Percentiles rank a stretch among this genome's conserved stretches.
Evolutionary conservation across 2,113 vertebrate species (phyloP).

Genomic region (Sarotherodon lohbergeri): DNA sequence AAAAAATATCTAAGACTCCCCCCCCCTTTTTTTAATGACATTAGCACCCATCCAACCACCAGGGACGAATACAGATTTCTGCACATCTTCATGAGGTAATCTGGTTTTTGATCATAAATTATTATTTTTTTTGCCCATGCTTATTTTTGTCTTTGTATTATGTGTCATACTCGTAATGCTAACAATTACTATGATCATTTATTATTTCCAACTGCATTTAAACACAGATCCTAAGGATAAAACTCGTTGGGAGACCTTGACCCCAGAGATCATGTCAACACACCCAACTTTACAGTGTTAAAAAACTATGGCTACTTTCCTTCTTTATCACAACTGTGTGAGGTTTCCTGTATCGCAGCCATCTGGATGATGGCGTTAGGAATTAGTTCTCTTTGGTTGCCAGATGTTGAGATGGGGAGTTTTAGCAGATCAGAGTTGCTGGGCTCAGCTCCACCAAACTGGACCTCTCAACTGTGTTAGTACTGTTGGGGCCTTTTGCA

Average conservation of each 20-base stretch:
- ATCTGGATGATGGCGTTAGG: rapidly evolving
- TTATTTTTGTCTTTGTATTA: neutral
- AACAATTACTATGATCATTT: neutral
- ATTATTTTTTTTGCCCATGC: neutral
- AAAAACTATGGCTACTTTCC: neutral
- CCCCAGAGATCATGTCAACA: neutral
- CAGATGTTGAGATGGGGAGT: neutral
- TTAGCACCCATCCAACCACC: rapidly evolving
- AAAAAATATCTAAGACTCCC: neutral
- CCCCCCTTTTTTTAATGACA: neutral
- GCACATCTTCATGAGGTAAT: neutral
- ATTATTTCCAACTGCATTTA: neutral
- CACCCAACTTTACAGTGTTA: neutral
- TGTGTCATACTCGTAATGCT: neutral
- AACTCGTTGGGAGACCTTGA: neutral
- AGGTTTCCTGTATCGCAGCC: neutral
- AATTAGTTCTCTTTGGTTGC: neutral
- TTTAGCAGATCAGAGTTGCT: neutral
- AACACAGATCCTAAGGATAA: neutral
- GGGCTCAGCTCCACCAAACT: neutral
- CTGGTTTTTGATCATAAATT: neutral
- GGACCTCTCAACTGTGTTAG: neutral
- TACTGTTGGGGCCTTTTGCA: neutral
- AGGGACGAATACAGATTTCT: neutral
- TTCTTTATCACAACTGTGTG: neutral